A percentile compares a stretch with the other conserved stretches of the same genome.
phyloP scores from a whole-genome alignment of 2,888 invertebrate genomes.

The Netelia melanura region DNA sequence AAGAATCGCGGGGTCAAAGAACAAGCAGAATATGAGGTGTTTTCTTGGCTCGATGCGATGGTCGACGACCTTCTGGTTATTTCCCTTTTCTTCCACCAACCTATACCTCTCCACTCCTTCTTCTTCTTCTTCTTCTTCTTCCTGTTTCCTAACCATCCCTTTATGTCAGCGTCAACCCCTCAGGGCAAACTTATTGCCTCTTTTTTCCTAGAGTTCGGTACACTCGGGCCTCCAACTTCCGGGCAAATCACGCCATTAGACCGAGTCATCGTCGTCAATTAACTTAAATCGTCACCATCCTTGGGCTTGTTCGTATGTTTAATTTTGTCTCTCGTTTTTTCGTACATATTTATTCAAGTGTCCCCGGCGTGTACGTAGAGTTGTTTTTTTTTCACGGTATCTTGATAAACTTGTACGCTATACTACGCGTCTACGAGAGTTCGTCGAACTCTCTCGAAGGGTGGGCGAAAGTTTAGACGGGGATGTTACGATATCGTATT shows the following conservation, averaged over 20 bases:
- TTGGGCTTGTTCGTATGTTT: too few relatives aligned
- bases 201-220: constrained; percentile 34
- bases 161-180: constrained; percentile 48
- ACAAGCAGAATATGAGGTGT: constrained; percentile 40
- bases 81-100: constrained; percentile 12
- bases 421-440: constrained; percentile 18
- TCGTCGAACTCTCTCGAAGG: constrained; percentile 32
- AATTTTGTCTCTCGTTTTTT: too few relatives aligned
- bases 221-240: constrained; percentile 19
- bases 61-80: constrained; percentile 55
- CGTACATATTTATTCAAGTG: too few relatives aligned
- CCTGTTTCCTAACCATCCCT: constrained; percentile 30
- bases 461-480: constrained; percentile 4
- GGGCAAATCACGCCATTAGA: background rate
- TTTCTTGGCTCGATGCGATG: constrained; percentile 37
- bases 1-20: constrained; percentile 45
- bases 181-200: background rate
- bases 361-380: too few relatives aligned
- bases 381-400: too few relatives aligned
- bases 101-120: constrained; percentile 12
- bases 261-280: background rate
- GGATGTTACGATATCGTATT: constrained; percentile 24
- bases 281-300: background rate
- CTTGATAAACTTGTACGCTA: background rate
- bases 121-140: constrained; percentile 13